Percentiles rank a stretch among this genome's conserved stretches.
Evolutionary conservation across 1,140 invertebrate species (phyloP).

Genomic region (Cheumatopsyche charites): DNA sequence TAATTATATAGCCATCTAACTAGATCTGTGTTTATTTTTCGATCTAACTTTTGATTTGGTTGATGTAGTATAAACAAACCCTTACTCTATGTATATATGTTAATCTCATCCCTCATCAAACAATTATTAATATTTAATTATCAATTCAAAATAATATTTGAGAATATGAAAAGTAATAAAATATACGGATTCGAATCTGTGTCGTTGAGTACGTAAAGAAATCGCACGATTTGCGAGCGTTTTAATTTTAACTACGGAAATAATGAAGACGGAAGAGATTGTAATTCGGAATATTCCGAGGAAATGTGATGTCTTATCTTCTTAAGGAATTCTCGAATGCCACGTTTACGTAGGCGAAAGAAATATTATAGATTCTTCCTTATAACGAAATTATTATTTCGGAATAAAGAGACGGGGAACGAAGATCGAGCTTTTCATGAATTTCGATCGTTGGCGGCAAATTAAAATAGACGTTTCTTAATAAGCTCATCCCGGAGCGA

Average conservation of each 20-base stretch:
- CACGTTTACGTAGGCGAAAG: neutral
- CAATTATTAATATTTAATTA: too few relatives aligned
- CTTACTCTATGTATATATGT: too few relatives aligned
- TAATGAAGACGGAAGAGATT: slow-evolving; percentile 25
- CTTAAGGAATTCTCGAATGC: slow-evolving; percentile 1
- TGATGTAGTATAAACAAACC: too few relatives aligned
- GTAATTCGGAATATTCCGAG: slow-evolving; percentile 12
- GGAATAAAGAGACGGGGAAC: neutral
- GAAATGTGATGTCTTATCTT: slow-evolving; percentile 25
- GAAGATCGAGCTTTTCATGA: slow-evolving; percentile 13
- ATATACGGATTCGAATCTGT: too few relatives aligned
- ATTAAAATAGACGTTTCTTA: slow-evolving; percentile 28
- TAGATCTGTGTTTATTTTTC: too few relatives aligned
- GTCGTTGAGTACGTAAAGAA: too few relatives aligned
- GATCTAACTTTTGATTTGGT: too few relatives aligned
- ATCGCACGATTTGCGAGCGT: neutral
- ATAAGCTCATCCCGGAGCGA: slow-evolving; percentile 18
- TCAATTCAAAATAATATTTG: too few relatives aligned
- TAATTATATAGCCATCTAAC: too few relatives aligned
- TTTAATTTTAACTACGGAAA: slow-evolving; percentile 20
- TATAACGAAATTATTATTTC: neutral
- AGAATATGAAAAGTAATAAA: too few relatives aligned
- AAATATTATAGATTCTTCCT: too few relatives aligned
- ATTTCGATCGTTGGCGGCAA: slow-evolving; percentile 22
- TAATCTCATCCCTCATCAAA: too few relatives aligned